These are phyloP conservation scores for Thinocorus orbignyianus DNA, from an alignment of 2,113 vertebrate species.

Conservation along the genomic window DNA sequence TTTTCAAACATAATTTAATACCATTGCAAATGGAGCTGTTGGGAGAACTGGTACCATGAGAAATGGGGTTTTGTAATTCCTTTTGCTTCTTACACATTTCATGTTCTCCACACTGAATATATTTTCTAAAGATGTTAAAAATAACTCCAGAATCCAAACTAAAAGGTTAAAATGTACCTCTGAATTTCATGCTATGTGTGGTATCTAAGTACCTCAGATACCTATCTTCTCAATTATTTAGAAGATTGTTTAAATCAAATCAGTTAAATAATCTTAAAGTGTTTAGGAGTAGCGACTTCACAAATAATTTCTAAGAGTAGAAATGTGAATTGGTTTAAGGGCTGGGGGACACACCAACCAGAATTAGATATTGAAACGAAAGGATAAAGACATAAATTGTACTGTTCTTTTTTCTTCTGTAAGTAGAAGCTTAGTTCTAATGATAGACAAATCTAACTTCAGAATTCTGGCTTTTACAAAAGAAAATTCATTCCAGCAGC, in stretches of 20 bases:
- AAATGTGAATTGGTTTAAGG: background rate
- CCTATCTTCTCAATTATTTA: conserved; percentile 49
- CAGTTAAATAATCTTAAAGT: background rate
- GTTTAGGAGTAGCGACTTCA: background rate
- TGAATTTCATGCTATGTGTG: background rate
- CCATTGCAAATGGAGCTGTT: background rate
- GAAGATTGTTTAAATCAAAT: background rate
- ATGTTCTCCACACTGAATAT: background rate
- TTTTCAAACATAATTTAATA: background rate
- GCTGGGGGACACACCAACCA: background rate
- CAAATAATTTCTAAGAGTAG: background rate
- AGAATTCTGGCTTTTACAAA: background rate
- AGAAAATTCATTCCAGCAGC: background rate
- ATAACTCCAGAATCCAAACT: background rate
- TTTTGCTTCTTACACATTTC: background rate
- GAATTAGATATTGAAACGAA: background rate
- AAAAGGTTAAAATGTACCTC: background rate
- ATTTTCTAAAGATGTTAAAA: background rate
- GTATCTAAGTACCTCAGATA: background rate
- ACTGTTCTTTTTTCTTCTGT: background rate
- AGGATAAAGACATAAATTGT: background rate
- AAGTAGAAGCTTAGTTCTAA: background rate
- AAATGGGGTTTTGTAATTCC: background rate
- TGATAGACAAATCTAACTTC: background rate
- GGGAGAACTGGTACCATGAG: background rate